Conservation (phyloP, 2,113 vertebrate genomes). For the Rhombomys opimus region DNA sequence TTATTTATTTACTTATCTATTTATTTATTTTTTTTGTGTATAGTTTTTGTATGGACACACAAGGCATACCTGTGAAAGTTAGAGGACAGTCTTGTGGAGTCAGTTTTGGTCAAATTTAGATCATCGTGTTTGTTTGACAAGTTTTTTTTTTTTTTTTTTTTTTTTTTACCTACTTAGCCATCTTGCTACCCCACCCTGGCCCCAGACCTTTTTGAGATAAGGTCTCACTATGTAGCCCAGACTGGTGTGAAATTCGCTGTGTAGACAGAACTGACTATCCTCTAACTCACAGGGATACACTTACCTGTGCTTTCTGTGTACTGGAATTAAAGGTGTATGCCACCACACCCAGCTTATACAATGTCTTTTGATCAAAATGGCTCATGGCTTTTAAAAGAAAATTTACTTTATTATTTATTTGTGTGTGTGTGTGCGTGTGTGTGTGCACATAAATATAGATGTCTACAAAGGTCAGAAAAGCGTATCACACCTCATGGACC, state of each 20-base stretch:
- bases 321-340: background rate
- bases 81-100: background rate
- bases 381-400: background rate
- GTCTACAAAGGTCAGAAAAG: background rate
- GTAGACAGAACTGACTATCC: background rate
- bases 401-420: background rate
- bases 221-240: background rate
- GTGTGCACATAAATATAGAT: background rate
- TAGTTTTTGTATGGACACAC: background rate
- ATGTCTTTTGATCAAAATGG: background rate
- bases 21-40: background rate
- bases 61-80: background rate
- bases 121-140: background rate
- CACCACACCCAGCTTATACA: background rate
- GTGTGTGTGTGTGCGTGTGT: background rate
- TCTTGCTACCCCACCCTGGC: background rate
- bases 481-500: background rate
- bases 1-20: background rate
- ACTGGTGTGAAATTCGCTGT: background rate
- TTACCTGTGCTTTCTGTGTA: background rate
- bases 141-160: background rate
- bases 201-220: background rate
- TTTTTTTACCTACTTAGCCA: background rate
- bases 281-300: background rate
- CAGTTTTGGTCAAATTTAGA: background rate